Base-by-base conservation (phyloP, 2,888 invertebrate species). In the Lasioglossum lativentre region DNA sequence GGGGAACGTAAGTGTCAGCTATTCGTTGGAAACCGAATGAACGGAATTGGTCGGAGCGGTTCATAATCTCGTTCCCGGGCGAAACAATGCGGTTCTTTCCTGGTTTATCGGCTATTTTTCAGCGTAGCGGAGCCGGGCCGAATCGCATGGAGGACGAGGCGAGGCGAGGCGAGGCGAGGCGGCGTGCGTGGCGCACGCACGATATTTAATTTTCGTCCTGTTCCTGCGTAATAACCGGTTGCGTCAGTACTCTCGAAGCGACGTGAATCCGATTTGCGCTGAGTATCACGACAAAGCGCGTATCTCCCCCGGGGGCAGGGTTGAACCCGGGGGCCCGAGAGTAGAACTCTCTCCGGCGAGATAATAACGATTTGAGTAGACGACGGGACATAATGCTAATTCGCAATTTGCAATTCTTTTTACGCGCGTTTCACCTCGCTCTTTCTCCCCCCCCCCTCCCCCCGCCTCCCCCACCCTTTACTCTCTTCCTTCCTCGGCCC, bases 361-460 rank as follows among this genome's bases (percentile, higher is more conserved):
- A 93, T 93, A 92, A 93, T 93, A 93, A 93, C 92, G 91, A 93
- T 93, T 93, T 90, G 90, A 92, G 93, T 92, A 91, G 91, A 90
- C 89, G 90, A 89, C 89, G 86, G 86, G 88, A 92, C 92, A 91
- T 92, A 93, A 93, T 93, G 93, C 92, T 93, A 93, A 93, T 93
- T 91, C 88, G 91, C 90, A 93, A 93, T 93, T 93, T 93, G 93
- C 93, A 93, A 93, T 93, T 93, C 93, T 93, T 93, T 93, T 93
- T 93, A 91, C 89, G 88, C 82, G 86, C 83, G 34, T 74, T 82
- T 78, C 45, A 52, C 47, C 71, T 63, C 82, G 27, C 63, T 63
- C 30, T 27, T 27, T 14, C 59, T 59, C 27, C n/a, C 27, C 5
- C 59, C 14, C 23, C 30, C 16, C 6, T 0, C 30, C 4, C 6